These are phyloP conservation scores for Ammospiza maritima DNA, from an alignment of 2,797 vertebrate species.

Conservation along the genomic window DNA sequence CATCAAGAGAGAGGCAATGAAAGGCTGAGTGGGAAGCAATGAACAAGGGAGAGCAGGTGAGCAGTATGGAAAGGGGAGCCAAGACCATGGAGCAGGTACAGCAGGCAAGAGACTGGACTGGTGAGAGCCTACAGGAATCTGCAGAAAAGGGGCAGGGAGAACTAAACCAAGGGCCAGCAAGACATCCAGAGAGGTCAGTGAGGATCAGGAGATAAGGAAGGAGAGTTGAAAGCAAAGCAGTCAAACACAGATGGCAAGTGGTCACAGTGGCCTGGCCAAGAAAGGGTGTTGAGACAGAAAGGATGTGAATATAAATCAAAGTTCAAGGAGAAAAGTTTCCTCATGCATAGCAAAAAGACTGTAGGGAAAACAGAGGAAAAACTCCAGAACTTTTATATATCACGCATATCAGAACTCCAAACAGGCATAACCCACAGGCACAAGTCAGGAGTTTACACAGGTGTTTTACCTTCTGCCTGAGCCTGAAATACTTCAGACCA, in stretches of 20 bases:
- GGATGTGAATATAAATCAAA: neutral
- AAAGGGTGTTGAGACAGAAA: neutral
- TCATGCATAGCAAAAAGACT: neutral
- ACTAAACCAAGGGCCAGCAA: neutral
- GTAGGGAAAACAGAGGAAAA: neutral
- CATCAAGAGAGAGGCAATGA: fast-evolving
- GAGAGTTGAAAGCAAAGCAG: neutral
- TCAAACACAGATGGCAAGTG: neutral
- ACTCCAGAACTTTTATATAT: fast-evolving
- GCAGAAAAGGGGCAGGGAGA: neutral
- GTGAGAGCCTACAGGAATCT: neutral
- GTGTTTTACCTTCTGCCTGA: neutral
- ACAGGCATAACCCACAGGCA: neutral
- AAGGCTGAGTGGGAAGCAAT: neutral
- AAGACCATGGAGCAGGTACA: neutral
- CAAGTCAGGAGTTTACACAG: neutral
- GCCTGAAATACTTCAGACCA: neutral
- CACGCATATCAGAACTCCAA: neutral
- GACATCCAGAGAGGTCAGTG: neutral
- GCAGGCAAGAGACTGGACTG: neutral
- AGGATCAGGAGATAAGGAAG: neutral
- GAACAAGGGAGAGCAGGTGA: neutral
- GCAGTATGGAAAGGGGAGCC: neutral
- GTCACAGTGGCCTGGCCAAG: neutral
- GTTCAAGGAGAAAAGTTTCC: neutral